These are phyloP conservation scores for Seladonia tumulorum DNA, from an alignment of 2,888 invertebrate species.

Conservation along the genomic window DNA sequence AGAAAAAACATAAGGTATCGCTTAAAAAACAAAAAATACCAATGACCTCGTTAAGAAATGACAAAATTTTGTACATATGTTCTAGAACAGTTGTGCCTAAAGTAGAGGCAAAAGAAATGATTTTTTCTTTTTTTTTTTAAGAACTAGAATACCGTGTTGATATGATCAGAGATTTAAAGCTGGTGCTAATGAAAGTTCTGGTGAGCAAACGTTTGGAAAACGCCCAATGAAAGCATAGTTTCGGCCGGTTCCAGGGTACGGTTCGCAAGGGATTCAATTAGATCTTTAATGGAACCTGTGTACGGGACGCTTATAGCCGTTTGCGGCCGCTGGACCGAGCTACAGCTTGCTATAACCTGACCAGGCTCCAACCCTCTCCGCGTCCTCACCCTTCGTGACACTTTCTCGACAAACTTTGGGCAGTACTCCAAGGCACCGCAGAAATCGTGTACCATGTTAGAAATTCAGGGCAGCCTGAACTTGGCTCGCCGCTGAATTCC, in stretches of 20 bases:
- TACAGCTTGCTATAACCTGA: conserved; percentile 73
- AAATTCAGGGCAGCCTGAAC: conserved; percentile 66
- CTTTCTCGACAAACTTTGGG: conserved; percentile 56
- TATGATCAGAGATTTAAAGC: neutral
- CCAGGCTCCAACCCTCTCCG: conserved; percentile 49
- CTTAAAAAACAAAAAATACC: neutral
- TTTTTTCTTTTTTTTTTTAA: neutral
- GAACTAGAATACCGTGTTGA: neutral
- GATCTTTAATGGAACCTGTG: conserved; percentile 65
- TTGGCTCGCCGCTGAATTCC: conserved; percentile 59
- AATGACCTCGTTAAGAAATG: neutral
- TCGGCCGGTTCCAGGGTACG: neutral
- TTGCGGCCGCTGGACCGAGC: conserved; percentile 76
- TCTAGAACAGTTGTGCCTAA: neutral
- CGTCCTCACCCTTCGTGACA: neutral
- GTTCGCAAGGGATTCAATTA: conserved; percentile 67
- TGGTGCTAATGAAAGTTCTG: neutral
- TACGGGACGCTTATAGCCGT: conserved; percentile 73
- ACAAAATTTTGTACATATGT: neutral
- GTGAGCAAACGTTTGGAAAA: neutral
- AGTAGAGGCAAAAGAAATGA: neutral
- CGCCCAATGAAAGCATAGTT: neutral
- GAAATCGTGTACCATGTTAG: conserved; percentile 67
- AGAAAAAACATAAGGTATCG: neutral
- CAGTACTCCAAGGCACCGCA: conserved; percentile 57